Evolutionary conservation across 2,797 vertebrate species (phyloP).

Genomic region (Trachops cirrhosus): DNA sequence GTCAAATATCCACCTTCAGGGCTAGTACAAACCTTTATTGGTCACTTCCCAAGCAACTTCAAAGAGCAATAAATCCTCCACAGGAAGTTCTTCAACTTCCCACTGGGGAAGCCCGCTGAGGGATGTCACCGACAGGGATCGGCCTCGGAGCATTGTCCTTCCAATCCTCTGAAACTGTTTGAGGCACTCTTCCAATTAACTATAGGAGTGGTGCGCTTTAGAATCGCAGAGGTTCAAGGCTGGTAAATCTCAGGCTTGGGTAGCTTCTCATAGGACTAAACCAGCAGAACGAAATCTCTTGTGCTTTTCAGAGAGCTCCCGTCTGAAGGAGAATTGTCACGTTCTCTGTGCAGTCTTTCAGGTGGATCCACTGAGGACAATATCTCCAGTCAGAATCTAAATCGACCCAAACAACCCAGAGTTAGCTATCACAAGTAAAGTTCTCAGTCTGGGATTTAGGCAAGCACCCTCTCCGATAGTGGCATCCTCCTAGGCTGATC

Average conservation of each 20-base stretch:
- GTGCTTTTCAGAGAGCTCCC: constrained; percentile 65
- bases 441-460: neutral
- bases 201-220: neutral
- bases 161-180: neutral
- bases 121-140: constrained; percentile 94
- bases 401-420: neutral
- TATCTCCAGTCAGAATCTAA: neutral
- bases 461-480: constrained; percentile 11
- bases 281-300: constrained; percentile 68
- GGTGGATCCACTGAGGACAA: neutral
- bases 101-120: constrained; percentile 91
- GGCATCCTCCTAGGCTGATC: constrained; percentile 55
- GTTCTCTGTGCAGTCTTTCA: constrained; percentile 22
- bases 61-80: constrained; percentile 93
- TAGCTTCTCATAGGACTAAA: constrained; percentile 68
- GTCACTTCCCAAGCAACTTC: constrained; percentile 98
- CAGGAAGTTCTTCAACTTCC: constrained; percentile 90
- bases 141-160: constrained; percentile 88
- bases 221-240: neutral
- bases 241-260: constrained; percentile 60
- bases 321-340: neutral
- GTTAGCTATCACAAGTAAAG: constrained; percentile 31
- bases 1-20: neutral
- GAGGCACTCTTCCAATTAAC: neutral
- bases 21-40: constrained; percentile 92